Evolutionary conservation across 2,888 invertebrate genomes (phyloP).

Genomic region (Boloria euphrosyne): DNA sequence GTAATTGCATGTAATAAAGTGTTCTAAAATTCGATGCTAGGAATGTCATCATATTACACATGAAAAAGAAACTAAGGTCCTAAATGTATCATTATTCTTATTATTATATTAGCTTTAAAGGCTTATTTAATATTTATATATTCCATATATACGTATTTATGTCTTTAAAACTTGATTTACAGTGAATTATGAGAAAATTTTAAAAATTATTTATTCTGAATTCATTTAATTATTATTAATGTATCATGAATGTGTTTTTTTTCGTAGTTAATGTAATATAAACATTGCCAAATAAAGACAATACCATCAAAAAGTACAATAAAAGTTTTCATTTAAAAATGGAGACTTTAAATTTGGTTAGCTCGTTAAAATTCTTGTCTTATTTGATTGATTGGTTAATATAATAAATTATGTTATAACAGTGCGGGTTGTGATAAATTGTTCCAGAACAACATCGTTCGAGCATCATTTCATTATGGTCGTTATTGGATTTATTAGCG

Average conservation of each 20-base stretch:
- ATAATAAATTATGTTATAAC: conserved; percentile 40
- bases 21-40: conserved; percentile 15
- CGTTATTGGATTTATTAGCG: conserved; percentile 45
- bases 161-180: too few relatives aligned
- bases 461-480: conserved; percentile 41
- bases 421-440: conserved; percentile 40
- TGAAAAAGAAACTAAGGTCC: neutral
- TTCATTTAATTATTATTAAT: too few relatives aligned
- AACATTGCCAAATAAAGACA: too few relatives aligned
- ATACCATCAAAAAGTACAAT: too few relatives aligned
- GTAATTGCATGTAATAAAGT: conserved; percentile 17
- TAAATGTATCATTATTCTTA: too few relatives aligned
- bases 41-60: neutral
- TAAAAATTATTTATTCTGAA: too few relatives aligned
- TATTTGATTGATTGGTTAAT: conserved; percentile 31
- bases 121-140: too few relatives aligned
- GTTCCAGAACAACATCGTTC: conserved; percentile 26
- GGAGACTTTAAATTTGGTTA: conserved; percentile 12
- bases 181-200: too few relatives aligned
- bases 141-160: too few relatives aligned
- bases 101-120: too few relatives aligned
- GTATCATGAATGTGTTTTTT: too few relatives aligned
- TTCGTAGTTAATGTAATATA: too few relatives aligned
- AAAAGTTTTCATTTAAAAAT: neutral
- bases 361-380: conserved; percentile 17